phyloP scores from a whole-genome alignment of 2,888 invertebrate genomes.

The Macropis europaea region DNA sequence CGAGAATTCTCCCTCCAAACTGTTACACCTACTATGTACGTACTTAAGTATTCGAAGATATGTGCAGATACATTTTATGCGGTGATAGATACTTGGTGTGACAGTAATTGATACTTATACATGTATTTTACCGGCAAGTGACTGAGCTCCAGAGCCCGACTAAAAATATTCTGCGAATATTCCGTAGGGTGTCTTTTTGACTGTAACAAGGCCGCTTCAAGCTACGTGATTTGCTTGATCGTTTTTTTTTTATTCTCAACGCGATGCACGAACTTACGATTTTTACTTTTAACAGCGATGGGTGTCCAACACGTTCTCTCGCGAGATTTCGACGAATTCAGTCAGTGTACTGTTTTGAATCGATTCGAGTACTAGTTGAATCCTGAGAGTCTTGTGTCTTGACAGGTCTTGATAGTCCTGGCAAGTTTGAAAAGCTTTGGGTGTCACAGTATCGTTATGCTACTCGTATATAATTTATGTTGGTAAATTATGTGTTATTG shows the following conservation, averaged over 20 bases:
- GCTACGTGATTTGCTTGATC: constrained; percentile 24
- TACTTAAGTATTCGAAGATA: constrained; percentile 36
- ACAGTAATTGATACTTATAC: constrained; percentile 19
- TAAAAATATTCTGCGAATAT: constrained; percentile 23
- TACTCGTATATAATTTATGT: background rate
- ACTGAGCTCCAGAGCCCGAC: constrained; percentile 1
- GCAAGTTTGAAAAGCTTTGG: no score
- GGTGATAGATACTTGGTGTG: constrained; percentile 27
- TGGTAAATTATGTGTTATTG: no score
- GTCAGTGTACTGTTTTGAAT: no score
- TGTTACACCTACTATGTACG: constrained; percentile 21
- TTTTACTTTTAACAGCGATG: background rate
- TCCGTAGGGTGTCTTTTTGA: constrained; percentile 14
- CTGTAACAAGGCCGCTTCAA: constrained; percentile 44
- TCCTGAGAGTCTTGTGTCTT: no score
- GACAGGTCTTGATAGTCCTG: no score
- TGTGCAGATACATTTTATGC: constrained; percentile 40
- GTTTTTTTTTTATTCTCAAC: background rate
- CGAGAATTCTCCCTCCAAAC: background rate
- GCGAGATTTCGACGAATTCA: no score
- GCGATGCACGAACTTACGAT: background rate
- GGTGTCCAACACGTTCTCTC: no score
- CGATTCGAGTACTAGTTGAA: no score
- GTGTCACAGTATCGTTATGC: background rate
- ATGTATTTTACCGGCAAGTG: constrained; percentile 35